Evolutionary conservation across 2,113 vertebrate genomes (phyloP), one percentile per base, ranked within the genome.

Genomic region (Microtus pennsylvanicus): DNA sequence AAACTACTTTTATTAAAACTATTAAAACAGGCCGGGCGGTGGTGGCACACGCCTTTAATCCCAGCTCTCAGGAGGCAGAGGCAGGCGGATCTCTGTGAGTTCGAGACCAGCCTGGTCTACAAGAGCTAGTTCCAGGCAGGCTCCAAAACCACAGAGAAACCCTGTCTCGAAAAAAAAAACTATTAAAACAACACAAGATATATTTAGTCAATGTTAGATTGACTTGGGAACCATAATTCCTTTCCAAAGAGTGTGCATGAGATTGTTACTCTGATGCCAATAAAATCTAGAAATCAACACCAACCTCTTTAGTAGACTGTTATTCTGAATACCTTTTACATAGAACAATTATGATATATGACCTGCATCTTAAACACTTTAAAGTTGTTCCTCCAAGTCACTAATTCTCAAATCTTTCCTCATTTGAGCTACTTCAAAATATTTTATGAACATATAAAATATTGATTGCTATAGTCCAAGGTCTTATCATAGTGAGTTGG

Each of bases 401-500:
- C 47, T 89, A 35, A 95, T 69, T 93, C 3, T 38, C n/a, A 70
- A 91, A 1, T 63, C 7, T 92, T 91, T 52, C 17, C 35, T 75
- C 16, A 14, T 52, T 86, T 42, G 52, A 90, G 24, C 19, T 47
- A 38, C 42, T 83, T 82, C 35, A 92, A 85, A 96, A 77, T 65
- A 87, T 65, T 65, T 42, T 55, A 72, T 35, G 76, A n/a, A 87
- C 78, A 94, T 67, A 47, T 50, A 95, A 89, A 86, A 89, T 72
- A 50, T 65, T 89, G 88, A 52, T 52, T 52, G 50, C 50, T 52
- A 52, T 52, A 52, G 12, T 52, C 50, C 50, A 52, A 69, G 12
- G 10, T 22, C 26, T 9, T 38, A 30, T 8, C 22, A 21, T 30
- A 28, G 50, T 72, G 67, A 72, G 30, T 35, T 87, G 63, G 28